phyloP scores from a whole-genome alignment of 2,797 vertebrate species.

The Vireo griseus region DNA sequence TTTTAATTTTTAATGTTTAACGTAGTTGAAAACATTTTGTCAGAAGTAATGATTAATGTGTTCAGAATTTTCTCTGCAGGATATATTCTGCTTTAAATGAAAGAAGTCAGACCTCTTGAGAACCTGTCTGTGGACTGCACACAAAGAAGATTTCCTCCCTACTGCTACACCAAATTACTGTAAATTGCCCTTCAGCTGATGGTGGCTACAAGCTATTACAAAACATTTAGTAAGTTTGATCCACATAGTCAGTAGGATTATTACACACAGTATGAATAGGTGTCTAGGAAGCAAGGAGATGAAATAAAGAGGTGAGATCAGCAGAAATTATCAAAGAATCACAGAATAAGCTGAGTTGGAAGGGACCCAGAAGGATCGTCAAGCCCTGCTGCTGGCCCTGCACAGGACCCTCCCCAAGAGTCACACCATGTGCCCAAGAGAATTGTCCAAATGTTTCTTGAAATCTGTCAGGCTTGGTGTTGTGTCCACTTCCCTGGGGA shows the following conservation, averaged over 20 bases:
- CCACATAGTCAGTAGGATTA: background rate
- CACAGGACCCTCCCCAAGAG: too few relatives aligned
- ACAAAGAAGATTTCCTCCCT: background rate
- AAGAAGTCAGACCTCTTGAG: background rate
- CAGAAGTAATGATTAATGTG: background rate
- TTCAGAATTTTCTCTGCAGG: background rate
- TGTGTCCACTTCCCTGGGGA: background rate
- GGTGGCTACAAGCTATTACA: background rate
- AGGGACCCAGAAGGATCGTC: background rate
- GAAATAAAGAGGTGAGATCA: background rate
- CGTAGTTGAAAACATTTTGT: background rate
- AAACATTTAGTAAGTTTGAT: background rate
- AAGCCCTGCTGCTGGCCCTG: background rate
- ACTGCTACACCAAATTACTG: background rate
- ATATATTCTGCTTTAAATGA: background rate
- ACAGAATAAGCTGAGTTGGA: background rate
- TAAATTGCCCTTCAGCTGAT: background rate
- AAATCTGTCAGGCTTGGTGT: background rate
- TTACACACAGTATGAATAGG: background rate
- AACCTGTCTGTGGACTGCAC: background rate
- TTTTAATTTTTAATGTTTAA: background rate
- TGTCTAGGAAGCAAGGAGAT: background rate
- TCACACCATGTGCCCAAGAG: background rate
- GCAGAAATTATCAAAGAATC: background rate
- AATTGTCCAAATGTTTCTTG: background rate